phyloP scores from a whole-genome alignment of 2,113 vertebrate species.

The Phoxinus phoxinus region DNA sequence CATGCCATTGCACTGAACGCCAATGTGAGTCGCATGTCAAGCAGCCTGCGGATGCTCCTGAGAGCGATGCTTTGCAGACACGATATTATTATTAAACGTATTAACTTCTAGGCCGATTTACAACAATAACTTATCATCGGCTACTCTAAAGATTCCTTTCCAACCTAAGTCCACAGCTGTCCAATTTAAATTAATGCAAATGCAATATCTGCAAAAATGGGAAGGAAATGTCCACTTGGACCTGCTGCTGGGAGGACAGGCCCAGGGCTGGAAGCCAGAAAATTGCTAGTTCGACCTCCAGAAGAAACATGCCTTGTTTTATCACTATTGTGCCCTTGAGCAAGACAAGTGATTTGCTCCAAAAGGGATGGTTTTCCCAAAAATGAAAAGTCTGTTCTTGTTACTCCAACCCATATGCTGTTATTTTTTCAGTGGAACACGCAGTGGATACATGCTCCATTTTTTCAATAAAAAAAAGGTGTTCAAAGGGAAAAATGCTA shows the following conservation, averaged over 20 bases:
- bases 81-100: neutral
- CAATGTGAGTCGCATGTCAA: conserved; percentile 72
- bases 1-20: conserved; percentile 59
- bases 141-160: neutral
- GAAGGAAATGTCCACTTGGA: neutral
- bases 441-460: neutral
- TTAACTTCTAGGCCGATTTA: neutral
- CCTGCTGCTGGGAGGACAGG: neutral
- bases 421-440: neutral
- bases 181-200: neutral
- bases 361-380: neutral
- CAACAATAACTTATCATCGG: neutral
- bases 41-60: conserved; percentile 58
- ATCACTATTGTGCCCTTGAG: conserved; percentile 18
- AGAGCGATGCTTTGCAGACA: conserved; percentile 37
- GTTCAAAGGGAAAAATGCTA: neutral
- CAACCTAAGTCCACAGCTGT: neutral
- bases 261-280: conserved; percentile 3
- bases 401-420: neutral
- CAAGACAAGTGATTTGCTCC: neutral
- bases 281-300: conserved; percentile 2
- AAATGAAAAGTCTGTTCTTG: neutral
- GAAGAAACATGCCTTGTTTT: neutral
- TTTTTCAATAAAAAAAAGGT: neutral
- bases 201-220: neutral